A percentile compares a stretch with the other conserved stretches of the same genome.
Evolutionary conservation across 2,797 vertebrate species (phyloP).

Genomic region (Melopsittacus undulatus): DNA sequence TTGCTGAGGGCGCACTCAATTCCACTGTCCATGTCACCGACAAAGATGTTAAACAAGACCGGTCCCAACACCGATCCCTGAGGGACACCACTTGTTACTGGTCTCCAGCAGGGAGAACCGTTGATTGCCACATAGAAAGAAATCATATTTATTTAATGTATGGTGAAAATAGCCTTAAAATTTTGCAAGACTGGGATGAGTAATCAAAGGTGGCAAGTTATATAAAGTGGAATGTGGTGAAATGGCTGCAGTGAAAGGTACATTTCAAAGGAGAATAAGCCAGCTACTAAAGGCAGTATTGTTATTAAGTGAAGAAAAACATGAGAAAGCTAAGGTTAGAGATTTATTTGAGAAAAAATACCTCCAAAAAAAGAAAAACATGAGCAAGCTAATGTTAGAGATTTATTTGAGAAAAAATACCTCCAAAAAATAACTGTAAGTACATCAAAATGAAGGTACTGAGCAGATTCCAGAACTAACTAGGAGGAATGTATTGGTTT

Average conservation of each 20-base stretch:
- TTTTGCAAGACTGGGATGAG: background rate
- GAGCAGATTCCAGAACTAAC: background rate
- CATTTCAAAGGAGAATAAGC: background rate
- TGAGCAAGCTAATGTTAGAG: background rate
- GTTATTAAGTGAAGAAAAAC: background rate
- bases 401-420: background rate
- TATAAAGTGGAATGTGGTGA: background rate
- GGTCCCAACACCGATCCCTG: too few relatives aligned
- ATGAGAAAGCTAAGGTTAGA: background rate
- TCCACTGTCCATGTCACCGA: too few relatives aligned
- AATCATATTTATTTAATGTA: background rate
- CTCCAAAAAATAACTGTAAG: background rate
- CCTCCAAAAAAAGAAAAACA: background rate
- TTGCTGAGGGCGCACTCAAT: too few relatives aligned
- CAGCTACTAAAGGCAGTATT: background rate
- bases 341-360: background rate
- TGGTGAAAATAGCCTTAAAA: background rate
- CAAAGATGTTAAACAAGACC: too few relatives aligned
- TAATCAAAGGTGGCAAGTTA: background rate
- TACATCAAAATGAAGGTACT: background rate
- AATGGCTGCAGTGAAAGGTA: background rate
- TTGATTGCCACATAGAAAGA: background rate
- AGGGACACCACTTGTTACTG: too few relatives aligned
- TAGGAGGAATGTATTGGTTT: background rate
- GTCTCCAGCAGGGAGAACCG: too few relatives aligned